A percentile compares a stretch with the other conserved stretches of the same genome.
phyloP scores from a whole-genome alignment of 2,888 invertebrate species.

The Chalcosyrphus nemorum region DNA sequence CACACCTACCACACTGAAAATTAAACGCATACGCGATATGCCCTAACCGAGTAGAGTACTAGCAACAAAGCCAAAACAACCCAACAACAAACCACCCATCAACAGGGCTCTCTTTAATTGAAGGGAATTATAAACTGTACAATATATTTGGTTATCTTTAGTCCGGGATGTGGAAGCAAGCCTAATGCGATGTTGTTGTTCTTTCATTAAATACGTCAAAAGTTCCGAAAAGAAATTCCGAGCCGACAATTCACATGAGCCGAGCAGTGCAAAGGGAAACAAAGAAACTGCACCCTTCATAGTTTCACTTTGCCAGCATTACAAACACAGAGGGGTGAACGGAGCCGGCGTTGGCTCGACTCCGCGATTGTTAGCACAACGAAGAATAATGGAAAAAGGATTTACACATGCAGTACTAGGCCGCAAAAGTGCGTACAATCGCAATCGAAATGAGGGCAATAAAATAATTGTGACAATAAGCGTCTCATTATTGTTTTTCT shows the following conservation, averaged over 20 bases:
- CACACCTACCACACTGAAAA: constrained; percentile 44
- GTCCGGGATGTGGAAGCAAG: constrained; percentile 54
- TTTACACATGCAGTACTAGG: constrained; percentile 69
- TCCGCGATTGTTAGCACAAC: constrained; percentile 51
- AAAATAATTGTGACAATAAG: constrained; percentile 83
- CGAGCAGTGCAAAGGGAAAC: constrained; percentile 32
- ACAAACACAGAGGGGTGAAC: constrained; percentile 43
- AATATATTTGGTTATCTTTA: constrained; percentile 67
- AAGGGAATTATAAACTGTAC: constrained; percentile 69
- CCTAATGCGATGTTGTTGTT: constrained; percentile 72
- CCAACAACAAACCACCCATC: constrained; percentile 72
- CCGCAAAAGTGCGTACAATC: constrained; percentile 69
- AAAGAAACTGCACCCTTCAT: constrained; percentile 56
- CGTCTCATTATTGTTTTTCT: constrained; percentile 80
- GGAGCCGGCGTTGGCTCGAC: constrained; percentile 42
- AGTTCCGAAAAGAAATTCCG: constrained; percentile 48
- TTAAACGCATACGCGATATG: constrained; percentile 23
- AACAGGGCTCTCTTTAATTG: constrained; percentile 63
- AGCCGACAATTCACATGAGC: constrained; percentile 44
- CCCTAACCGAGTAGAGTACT: constrained; percentile 32
- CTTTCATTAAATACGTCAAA: constrained; percentile 72
- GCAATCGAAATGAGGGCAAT: constrained; percentile 74
- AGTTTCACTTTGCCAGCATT: constrained; percentile 32
- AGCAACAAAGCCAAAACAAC: constrained; percentile 68
- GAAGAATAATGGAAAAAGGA: constrained; percentile 69